A percentile compares a stretch with the other conserved stretches of the same genome.
phyloP scores from a whole-genome alignment of 1,140 invertebrate genomes.

The Zaprionus vittiger region DNA sequence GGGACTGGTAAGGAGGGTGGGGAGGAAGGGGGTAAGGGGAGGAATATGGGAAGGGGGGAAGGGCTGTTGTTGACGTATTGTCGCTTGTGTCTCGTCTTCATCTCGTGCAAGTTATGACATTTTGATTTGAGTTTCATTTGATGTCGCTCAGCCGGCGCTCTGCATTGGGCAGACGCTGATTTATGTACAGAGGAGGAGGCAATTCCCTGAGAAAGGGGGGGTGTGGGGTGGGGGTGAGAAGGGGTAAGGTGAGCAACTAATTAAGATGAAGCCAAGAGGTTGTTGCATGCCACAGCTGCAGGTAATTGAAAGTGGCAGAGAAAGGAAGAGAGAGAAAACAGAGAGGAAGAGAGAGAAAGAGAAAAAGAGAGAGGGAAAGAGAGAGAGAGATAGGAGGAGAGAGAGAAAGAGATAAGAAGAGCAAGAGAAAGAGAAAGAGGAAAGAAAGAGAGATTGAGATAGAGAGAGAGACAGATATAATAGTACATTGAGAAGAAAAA shows the following conservation, averaged over 20 bases:
- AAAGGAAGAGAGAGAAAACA: neutral
- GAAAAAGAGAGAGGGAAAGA: neutral
- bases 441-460: neutral
- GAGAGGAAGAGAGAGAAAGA: neutral
- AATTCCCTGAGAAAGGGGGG: neutral
- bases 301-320: slow-evolving; percentile 7
- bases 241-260: slow-evolving; percentile 37
- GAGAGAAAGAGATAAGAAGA: neutral
- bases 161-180: slow-evolving; percentile 40
- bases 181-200: slow-evolving; percentile 40
- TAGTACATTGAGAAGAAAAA: neutral
- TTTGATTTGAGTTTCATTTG: slow-evolving; percentile 79
- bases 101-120: slow-evolving; percentile 71
- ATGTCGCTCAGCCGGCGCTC: slow-evolving; percentile 71
- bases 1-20: slow-evolving; percentile 15
- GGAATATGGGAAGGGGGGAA: neutral
- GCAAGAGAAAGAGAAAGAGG: neutral
- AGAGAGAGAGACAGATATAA: neutral
- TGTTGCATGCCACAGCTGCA: slow-evolving; percentile 33
- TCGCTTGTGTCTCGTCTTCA: slow-evolving; percentile 67
- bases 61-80: slow-evolving; percentile 71
- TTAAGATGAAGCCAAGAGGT: slow-evolving; percentile 36
- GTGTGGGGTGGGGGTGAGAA: neutral
- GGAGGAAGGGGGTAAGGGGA: neutral
- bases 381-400: neutral